A percentile compares a stretch with the other conserved stretches of the same genome.
Conservation (phyloP, 2,113 vertebrate species). For the Cnemophilus loriae region DNA sequence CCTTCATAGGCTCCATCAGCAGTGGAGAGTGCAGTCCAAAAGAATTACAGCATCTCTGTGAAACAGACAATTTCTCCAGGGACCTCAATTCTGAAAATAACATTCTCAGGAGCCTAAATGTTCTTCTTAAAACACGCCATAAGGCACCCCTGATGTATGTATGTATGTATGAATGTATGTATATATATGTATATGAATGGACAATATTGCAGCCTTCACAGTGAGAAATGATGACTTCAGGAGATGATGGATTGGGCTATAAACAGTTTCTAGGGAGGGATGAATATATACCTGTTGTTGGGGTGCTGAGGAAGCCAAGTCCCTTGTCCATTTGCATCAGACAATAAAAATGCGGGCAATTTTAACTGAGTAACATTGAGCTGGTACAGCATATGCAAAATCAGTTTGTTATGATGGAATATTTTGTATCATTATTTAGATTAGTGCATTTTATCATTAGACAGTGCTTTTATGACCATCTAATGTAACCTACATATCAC, state of each 20-base stretch:
- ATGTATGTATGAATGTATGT: not conserved
- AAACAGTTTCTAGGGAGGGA: not conserved
- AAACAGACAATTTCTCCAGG: not conserved
- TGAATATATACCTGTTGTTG: not conserved
- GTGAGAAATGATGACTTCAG: not conserved
- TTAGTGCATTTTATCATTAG: slow-evolving; percentile 22
- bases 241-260: not conserved
- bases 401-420: not conserved
- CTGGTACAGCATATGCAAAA: not conserved
- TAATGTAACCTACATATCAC: not conserved
- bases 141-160: not conserved
- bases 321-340: not conserved
- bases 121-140: not conserved
- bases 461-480: not conserved
- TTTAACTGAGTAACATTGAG: not conserved
- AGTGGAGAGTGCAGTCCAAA: not conserved
- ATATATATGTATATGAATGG: not conserved
- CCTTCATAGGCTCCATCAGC: not conserved
- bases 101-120: not conserved
- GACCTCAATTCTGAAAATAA: not conserved
- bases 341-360: not conserved
- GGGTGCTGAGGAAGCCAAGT: not conserved
- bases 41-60: not conserved
- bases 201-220: not conserved
- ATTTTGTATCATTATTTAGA: slow-evolving; percentile 9